phyloP scores from a whole-genome alignment of 2,888 invertebrate species.

The Hanleya hanleyi region DNA sequence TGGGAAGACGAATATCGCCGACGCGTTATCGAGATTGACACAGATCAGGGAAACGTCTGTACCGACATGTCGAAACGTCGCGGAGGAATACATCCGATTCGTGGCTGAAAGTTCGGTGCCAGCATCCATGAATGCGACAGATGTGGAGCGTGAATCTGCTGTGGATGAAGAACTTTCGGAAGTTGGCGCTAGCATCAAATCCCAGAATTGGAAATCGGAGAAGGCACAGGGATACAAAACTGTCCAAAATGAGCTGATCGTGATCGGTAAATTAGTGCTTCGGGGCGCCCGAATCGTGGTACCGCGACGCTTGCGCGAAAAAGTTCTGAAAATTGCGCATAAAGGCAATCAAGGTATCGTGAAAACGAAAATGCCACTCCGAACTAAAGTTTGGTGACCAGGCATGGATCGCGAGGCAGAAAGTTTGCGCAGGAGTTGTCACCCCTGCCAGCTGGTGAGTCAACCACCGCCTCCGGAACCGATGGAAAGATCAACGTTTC shows the following conservation, averaged over 20 bases:
- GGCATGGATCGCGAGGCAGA: slow-evolving; percentile 25
- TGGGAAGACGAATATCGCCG: too few species aligned
- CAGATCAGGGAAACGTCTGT: too few species aligned
- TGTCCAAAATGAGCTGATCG: slow-evolving; percentile 28
- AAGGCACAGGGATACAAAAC: slow-evolving; percentile 25
- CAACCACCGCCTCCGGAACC: slow-evolving; percentile 20
- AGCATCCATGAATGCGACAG: background rate
- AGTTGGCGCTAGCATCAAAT: background rate
- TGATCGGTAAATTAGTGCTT: slow-evolving; percentile 36
- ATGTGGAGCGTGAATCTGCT: background rate
- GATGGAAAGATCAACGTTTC: slow-evolving; percentile 14
- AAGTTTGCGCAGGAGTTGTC: background rate
- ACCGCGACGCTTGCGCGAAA: slow-evolving; percentile 23
- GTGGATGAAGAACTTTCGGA: background rate
- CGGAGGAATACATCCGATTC: background rate
- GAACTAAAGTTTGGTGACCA: slow-evolving; percentile 38
- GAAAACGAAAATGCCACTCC: slow-evolving; percentile 18
- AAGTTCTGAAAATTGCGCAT: slow-evolving; percentile 24
- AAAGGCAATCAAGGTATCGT: slow-evolving; percentile 38
- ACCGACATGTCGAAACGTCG: background rate
- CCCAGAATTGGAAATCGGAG: background rate
- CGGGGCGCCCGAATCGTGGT: slow-evolving; percentile 39
- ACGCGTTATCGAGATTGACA: too few species aligned
- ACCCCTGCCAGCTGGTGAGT: slow-evolving; percentile 12
- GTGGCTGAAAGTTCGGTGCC: background rate